Base-by-base conservation (phyloP, 2,797 vertebrate genomes). In the Urosaurus nigricauda region DNA sequence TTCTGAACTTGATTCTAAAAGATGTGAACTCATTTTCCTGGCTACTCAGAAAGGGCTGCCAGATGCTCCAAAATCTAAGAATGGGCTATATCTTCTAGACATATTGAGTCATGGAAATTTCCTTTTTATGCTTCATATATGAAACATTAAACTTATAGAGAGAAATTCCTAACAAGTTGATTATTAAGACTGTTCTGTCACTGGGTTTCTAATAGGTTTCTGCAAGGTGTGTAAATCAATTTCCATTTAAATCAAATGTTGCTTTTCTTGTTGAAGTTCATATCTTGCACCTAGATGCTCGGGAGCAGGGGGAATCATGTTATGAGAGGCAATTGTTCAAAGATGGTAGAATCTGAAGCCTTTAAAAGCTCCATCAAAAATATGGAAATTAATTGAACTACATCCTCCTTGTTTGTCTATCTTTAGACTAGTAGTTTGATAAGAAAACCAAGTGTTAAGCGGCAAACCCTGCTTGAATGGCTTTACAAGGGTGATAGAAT, bases 361-460 rank as follows among this genome's bases (percentile, higher is more conserved):
- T 37, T 85, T 83, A 70, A 71, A 83, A 70, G 65, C 65, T 2
- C n/a, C 4, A 32, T 83, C 65, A 21, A 71, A 83, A 83, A 3
- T 43, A 83, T 21, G 11, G 43, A 83, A 68, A 83, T 83, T 43
- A 5, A 71, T 83, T 70, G 40, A 40, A 83, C 40, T 83, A 63
- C 65, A 29, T 43, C 43, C 65, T 21, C 35, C 11, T 35, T 68
- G 35, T 11, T 32, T 74, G 73, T 19, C n/a, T 77, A 16, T 71
- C 16, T 84, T 58, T 56, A 35, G 21, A 17, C 65, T 35, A 85
- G 83, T 12, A 12, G 47, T 79, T 71, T 78, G 70, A 80, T 12
- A 87, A n/a, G 2, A 35, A 68, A 87, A 80, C 40, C 75, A 70
- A 35, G 7, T 51, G 17, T 70, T 43, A 70, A 78, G 47, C 47